Evolutionary conservation across 2,888 invertebrate genomes (phyloP).

Genomic region (Chalcosyrphus nemorum): DNA sequence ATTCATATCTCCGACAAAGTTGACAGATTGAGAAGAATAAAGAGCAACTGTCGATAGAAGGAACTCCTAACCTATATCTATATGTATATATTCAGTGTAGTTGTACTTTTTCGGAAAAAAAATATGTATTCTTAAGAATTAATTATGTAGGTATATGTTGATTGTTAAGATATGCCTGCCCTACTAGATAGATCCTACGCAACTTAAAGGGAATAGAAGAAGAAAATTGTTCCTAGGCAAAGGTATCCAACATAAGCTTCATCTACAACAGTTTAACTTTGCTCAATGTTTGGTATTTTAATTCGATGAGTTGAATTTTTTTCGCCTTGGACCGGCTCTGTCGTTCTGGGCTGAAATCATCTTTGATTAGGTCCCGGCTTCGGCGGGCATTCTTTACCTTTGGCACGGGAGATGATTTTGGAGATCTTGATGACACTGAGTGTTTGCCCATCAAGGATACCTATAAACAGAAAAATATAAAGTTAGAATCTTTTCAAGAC

Average conservation of each 20-base stretch:
- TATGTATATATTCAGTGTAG: conserved; percentile 37
- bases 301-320: conserved; percentile 46
- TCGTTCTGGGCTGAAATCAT: conserved; percentile 60
- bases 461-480: not conserved
- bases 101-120: conserved; percentile 67
- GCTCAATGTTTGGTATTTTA: conserved; percentile 62
- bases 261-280: conserved; percentile 61
- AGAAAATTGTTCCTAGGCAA: conserved; percentile 7
- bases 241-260: not conserved
- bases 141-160: conserved; percentile 30
- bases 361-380: conserved; percentile 32
- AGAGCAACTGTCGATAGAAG: not conserved
- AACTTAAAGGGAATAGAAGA: conserved; percentile 19
- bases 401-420: conserved; percentile 39
- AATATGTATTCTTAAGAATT: conserved; percentile 41
- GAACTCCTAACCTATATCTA: conserved; percentile 36
- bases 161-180: conserved; percentile 57
- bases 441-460: conserved; percentile 41
- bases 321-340: conserved; percentile 65
- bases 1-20: conserved; percentile 11
- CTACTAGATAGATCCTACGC: conserved; percentile 33
- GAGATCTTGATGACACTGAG: conserved; percentile 26
- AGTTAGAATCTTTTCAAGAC: too few relatives aligned
- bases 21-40: not conserved
- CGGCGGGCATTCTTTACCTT: conserved; percentile 22